These are phyloP conservation scores for Syrista parreyssii DNA, from an alignment of 2,888 invertebrate genomes.

Conservation along the genomic window DNA sequence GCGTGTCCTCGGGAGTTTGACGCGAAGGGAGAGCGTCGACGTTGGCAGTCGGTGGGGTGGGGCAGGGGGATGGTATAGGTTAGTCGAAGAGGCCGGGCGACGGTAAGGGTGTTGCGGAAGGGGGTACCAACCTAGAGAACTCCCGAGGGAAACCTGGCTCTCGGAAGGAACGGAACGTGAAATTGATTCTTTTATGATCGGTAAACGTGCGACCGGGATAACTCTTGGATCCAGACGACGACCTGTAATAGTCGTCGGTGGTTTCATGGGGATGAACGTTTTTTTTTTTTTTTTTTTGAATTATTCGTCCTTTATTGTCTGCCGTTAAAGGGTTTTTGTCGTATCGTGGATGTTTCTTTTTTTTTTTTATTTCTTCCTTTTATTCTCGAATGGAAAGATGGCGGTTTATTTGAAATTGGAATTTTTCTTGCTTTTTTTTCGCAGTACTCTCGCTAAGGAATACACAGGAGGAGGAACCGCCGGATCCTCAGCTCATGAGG, in stretches of 20 bases:
- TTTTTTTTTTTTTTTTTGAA: too few species aligned
- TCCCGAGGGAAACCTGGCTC: conserved; percentile 9
- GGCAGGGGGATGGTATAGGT: conserved; percentile 25
- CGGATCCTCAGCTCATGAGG: conserved; percentile 98
- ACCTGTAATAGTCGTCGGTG: not conserved
- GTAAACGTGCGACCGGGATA: conserved; percentile 40
- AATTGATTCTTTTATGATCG: conserved; percentile 65
- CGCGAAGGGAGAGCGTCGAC: conserved; percentile 17
- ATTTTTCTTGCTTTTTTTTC: conserved; percentile 32
- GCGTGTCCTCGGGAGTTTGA: conserved; percentile 44
- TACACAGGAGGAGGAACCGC: conserved; percentile 97
- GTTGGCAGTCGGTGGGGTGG: conserved; percentile 1
- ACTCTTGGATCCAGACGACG: not conserved
- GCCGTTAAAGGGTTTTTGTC: not conserved
- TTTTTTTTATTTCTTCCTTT: conserved; percentile 19
- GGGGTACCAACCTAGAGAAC: conserved; percentile 7
- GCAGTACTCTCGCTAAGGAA: conserved; percentile 92
- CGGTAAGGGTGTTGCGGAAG: not conserved
- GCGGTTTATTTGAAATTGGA: not conserved
- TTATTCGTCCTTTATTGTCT: not conserved
- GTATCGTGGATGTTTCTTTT: conserved; percentile 9
- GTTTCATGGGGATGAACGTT: not conserved
- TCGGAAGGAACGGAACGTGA: conserved; percentile 30
- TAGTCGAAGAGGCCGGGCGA: conserved; percentile 2
- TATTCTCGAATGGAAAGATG: not conserved